Percentiles rank a stretch among this genome's conserved stretches.
Evolutionary conservation across 1,140 invertebrate genomes (phyloP).

Genomic region (Trachymyrmex cornetzi): DNA sequence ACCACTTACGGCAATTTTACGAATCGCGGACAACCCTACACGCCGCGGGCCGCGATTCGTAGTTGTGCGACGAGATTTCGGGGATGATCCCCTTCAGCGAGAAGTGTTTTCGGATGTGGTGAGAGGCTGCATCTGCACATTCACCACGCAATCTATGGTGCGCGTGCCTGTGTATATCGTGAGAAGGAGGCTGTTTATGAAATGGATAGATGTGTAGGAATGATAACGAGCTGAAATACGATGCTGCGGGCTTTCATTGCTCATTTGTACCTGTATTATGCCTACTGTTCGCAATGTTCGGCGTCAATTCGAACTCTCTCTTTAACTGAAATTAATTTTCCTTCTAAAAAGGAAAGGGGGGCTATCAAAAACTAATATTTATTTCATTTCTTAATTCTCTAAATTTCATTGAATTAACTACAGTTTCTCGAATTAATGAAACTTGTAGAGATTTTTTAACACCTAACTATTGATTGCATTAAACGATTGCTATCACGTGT

Average conservation of each 20-base stretch:
- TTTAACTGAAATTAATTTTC: not conserved
- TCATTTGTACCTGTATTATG: conserved; percentile 26
- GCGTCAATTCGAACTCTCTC: too few species aligned
- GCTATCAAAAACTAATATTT: not conserved
- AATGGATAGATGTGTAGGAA: not conserved
- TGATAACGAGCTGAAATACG: conserved; percentile 44
- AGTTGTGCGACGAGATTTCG: conserved; percentile 29
- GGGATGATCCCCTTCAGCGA: conserved; percentile 49
- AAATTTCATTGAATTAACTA: not conserved
- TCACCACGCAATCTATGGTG: not conserved
- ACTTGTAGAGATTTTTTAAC: not conserved
- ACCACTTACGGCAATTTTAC: conserved; percentile 63
- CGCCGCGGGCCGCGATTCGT: conserved; percentile 33
- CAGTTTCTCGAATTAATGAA: not conserved
- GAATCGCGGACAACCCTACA: conserved; percentile 27
- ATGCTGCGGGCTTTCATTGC: conserved; percentile 42
- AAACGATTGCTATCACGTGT: not conserved
- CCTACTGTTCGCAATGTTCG: not conserved
- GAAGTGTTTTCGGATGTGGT: conserved; percentile 59
- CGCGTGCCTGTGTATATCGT: not conserved
- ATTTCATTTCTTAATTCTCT: not conserved
- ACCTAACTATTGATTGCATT: not conserved
- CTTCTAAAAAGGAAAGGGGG: not conserved
- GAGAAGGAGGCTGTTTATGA: conserved; percentile 14
- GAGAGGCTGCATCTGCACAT: conserved; percentile 17